Evolutionary conservation across 2,888 invertebrate species (phyloP), one percentile per base, ranked within the genome.

Genomic region (Nephrotoma appendiculata): DNA sequence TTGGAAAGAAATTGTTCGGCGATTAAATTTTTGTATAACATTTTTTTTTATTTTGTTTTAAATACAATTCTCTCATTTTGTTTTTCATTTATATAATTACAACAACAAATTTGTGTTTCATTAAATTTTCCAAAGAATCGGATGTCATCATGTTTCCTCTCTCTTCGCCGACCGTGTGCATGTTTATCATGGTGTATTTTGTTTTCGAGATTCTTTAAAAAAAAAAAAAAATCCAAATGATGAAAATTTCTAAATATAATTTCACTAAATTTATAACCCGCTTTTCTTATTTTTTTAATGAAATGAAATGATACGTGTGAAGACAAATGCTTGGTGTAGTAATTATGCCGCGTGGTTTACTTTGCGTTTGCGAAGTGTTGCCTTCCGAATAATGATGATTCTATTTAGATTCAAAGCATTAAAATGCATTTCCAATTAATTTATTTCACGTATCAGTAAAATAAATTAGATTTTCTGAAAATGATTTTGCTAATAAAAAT

Each of bases 1-100:
- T 97, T 90, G 97, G 97, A 89, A 97, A 97, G 92, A 95, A 95
- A 91, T 93, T 97, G 88, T 97, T 97, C 92, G 97, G 97, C 89
- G 96, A 97, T 92, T 97, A 95, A 89, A 85, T 44, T n/a, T 31
- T 31, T 31, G 31, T 31, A 31, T 31, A 31, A 31, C 19, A 71
- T 31, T 11, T 71, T 71, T 31, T 31, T 11, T 71, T 71, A 44
- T 71, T 71, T 71, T 19, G 19, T 71, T 71, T 71, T 11, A 71
- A 71, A 71, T 71, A 71, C 31, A 71, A 71, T 71, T 71, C 71
- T 71, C 71, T 71, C 71, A 71, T 71, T 71, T 71, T 71, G 71
- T 71, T 71, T 71, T 71, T 71, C 71, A 71, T 71, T 71, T 71
- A 71, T 71, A 71, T 71, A 71, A 71, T 31, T 71, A 71, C 19